Conservation (phyloP, 2,797 vertebrate genomes). For the Sparidentex hasta region DNA sequence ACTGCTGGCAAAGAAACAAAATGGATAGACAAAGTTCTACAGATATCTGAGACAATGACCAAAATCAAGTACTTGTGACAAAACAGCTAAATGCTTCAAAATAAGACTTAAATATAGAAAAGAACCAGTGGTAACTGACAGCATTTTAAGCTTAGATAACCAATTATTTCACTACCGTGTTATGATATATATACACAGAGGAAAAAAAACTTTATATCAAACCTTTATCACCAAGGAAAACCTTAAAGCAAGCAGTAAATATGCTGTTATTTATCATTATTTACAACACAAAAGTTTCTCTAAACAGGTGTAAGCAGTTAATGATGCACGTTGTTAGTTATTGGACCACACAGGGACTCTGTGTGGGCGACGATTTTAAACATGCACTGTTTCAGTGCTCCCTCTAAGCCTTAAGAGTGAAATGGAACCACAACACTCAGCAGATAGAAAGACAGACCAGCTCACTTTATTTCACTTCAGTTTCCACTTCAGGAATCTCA, state of each 20-base stretch:
- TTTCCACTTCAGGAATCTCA: neutral
- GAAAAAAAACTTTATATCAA: constrained; percentile 19
- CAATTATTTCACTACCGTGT: constrained; percentile 31
- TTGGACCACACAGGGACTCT: constrained; percentile 16
- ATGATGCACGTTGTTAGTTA: constrained; percentile 45
- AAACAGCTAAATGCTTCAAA: constrained; percentile 50
- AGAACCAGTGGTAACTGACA: constrained; percentile 29
- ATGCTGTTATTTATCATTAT: constrained; percentile 66
- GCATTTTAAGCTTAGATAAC: constrained; percentile 30
- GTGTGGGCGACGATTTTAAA: constrained; percentile 36
- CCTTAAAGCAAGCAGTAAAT: constrained; percentile 63
- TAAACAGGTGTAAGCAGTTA: constrained; percentile 42
- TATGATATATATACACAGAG: constrained; percentile 11
- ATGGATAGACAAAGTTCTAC: constrained; percentile 9
- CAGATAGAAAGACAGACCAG: constrained; percentile 61
- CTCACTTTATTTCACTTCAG: neutral
- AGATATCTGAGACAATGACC: constrained; percentile 12
- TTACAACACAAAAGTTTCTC: constrained; percentile 67
- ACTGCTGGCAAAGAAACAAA: constrained; percentile 29
- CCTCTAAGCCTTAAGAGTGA: constrained; percentile 76
- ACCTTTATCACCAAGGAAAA: constrained; percentile 41
- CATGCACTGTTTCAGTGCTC: constrained; percentile 83
- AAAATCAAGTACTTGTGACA: constrained; percentile 33
- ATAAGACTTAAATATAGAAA: constrained; percentile 46
- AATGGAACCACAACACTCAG: constrained; percentile 58